Percentiles rank a stretch among this genome's conserved stretches.
Conservation (phyloP, 2,888 invertebrate species). For the Meloe dianella region DNA sequence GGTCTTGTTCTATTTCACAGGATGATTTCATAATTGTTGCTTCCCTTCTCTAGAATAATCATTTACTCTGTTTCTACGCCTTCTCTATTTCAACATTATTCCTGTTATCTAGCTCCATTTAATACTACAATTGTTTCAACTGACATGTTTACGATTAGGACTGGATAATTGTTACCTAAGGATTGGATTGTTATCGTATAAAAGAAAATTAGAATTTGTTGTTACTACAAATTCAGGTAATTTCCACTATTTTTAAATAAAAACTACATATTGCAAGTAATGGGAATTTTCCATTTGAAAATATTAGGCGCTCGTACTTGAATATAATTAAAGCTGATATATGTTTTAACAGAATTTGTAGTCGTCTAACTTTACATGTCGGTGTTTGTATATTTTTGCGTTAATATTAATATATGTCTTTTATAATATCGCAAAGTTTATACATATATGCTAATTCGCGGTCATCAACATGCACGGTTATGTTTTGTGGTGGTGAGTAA, state of each 20-base stretch:
- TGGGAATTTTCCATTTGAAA: neutral
- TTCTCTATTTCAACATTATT: neutral
- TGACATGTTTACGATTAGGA: constrained; percentile 10
- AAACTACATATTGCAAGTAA: neutral
- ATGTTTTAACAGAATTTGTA: neutral
- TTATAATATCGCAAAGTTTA: constrained; percentile 7
- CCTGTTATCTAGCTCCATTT: constrained; percentile 10
- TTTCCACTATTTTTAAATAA: neutral
- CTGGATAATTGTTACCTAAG: constrained; percentile 7
- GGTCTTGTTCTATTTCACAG: neutral
- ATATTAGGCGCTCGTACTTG: neutral
- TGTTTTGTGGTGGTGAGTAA: constrained; percentile 15
- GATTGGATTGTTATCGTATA: neutral
- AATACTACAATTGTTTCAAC: constrained; percentile 7
- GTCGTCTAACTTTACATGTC: neutral
- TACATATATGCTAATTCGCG: constrained; percentile 16
- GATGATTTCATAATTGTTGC: neutral
- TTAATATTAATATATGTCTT: constrained; percentile 9
- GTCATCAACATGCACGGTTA: constrained; percentile 14
- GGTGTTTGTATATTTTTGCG: neutral
- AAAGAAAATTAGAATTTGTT: neutral
- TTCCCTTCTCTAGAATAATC: neutral
- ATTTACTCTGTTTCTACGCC: neutral
- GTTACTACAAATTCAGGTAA: neutral
- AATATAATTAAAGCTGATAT: constrained; percentile 9